Percentiles rank a stretch among this genome's conserved stretches.
Conservation (phyloP, 2,113 vertebrate genomes). For the Machaerirhynchus nigripectus region DNA sequence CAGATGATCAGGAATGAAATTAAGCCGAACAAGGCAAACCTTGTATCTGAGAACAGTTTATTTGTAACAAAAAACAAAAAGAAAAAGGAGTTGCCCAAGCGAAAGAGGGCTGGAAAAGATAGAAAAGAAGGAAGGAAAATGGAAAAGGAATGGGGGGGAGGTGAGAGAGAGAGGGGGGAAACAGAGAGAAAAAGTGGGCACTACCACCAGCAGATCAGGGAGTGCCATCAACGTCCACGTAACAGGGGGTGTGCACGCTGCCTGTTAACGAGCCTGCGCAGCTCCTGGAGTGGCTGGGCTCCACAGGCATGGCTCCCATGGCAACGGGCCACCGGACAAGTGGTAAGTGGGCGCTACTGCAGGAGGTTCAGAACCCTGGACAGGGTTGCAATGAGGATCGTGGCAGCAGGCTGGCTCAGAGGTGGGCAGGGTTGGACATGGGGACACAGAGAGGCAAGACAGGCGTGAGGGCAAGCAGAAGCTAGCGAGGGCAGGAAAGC, state of each 20-base stretch:
- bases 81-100: not conserved
- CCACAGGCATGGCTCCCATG: not conserved
- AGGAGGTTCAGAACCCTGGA: not conserved
- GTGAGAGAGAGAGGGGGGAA: no score
- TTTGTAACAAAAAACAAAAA: not conserved
- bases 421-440: not conserved
- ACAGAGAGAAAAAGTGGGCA: no score
- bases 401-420: not conserved
- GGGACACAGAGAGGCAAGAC: not conserved
- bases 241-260: no score
- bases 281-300: no score
- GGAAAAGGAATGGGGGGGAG: not conserved
- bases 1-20: not conserved
- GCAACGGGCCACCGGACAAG: not conserved
- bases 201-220: no score
- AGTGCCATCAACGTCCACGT: no score
- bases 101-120: not conserved
- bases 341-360: no score
- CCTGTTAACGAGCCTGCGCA: no score
- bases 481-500: not conserved
- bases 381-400: not conserved
- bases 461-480: not conserved
- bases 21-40: not conserved
- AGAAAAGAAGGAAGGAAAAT: not conserved
- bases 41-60: not conserved